Evolutionary conservation across 1,140 invertebrate species (phyloP).

Genomic region (Dinothrombium tinctorium): DNA sequence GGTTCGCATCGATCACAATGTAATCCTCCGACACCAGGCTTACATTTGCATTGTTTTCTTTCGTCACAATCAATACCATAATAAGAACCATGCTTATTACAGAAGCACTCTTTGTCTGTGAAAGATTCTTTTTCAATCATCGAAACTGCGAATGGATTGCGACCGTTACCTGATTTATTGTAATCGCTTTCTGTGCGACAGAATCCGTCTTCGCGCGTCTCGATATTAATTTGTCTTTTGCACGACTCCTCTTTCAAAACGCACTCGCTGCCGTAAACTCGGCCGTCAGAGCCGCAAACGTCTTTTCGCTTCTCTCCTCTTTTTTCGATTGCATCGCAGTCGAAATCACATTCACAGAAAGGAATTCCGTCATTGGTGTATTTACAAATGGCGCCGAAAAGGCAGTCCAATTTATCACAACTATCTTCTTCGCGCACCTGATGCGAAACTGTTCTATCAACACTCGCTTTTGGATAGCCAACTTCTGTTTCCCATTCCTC

Average conservation of each 20-base stretch:
- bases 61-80: not conserved
- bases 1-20: slow-evolving; percentile 65
- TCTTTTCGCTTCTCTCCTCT: not conserved
- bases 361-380: slow-evolving; percentile 7
- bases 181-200: not conserved
- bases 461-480: not conserved
- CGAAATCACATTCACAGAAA: slow-evolving; percentile 12
- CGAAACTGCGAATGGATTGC: not conserved
- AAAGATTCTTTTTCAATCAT: not conserved
- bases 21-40: slow-evolving; percentile 40
- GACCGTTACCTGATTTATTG: not conserved
- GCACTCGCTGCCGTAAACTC: slow-evolving; percentile 49
- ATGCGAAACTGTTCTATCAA: not conserved
- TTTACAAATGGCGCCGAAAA: slow-evolving; percentile 13
- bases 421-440: not conserved
- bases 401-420: slow-evolving; percentile 12
- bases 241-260: slow-evolving; percentile 69
- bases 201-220: not conserved
- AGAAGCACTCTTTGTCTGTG: not conserved
- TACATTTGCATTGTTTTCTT: not conserved
- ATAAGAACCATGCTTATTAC: not conserved
- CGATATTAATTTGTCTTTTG: slow-evolving; percentile 47
- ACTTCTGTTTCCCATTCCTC: not conserved
- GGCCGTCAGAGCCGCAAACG: slow-evolving; percentile 37
- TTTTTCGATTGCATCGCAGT: slow-evolving; percentile 6